These are phyloP conservation scores for Bombylius major DNA, from an alignment of 2,888 invertebrate species.

Conservation along the genomic window DNA sequence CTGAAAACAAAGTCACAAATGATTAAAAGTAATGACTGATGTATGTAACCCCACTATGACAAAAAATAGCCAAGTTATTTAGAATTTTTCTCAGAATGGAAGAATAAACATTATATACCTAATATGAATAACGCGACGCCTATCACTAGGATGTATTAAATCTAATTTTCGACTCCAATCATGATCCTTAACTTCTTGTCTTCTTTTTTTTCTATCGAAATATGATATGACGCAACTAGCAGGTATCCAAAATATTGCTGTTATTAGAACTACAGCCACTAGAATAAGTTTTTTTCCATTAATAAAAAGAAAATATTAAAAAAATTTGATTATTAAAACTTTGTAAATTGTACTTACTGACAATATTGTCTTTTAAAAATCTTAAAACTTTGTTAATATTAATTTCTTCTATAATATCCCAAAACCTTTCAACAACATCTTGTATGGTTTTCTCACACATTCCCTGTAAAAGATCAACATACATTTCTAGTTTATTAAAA, in stretches of 20 bases:
- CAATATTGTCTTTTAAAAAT: constrained; percentile 84
- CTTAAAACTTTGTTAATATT: constrained; percentile 85
- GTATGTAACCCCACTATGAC: too few relatives aligned
- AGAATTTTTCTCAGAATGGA: not conserved
- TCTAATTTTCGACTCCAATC: constrained; percentile 59
- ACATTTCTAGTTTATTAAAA: not conserved
- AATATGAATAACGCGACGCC: constrained; percentile 55
- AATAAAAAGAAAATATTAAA: not conserved
- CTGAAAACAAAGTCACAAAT: constrained; percentile 18
- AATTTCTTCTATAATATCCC: constrained; percentile 95
- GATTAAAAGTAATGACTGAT: not conserved
- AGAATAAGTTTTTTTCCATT: constrained; percentile 2
- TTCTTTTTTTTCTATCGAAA: constrained; percentile 63
- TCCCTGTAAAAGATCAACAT: constrained; percentile 47
- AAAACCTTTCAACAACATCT: constrained; percentile 90
- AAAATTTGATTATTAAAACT: not conserved
- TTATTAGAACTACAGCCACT: constrained; percentile 68
- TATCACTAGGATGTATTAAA: constrained; percentile 61
- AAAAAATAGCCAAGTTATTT: not conserved
- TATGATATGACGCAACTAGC: constrained; percentile 79
- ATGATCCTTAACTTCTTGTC: constrained; percentile 55
- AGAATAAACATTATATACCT: constrained; percentile 32
- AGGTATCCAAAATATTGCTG: constrained; percentile 91
- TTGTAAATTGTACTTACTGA: constrained; percentile 46
- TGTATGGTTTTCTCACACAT: constrained; percentile 88